Conservation (phyloP, 1,140 invertebrate genomes). For the Lordiphosa collinella region DNA sequence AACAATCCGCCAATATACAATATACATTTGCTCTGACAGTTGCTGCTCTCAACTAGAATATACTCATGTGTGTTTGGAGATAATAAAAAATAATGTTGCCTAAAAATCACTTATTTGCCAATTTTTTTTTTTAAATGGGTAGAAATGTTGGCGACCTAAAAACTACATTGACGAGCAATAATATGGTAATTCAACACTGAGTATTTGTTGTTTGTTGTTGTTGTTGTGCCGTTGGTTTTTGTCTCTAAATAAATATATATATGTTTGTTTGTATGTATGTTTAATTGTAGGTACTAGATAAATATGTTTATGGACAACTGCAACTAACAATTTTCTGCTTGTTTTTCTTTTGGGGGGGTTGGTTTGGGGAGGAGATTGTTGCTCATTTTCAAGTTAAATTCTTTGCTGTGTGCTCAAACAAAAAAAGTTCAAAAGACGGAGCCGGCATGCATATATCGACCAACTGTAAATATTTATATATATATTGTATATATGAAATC, state of each 20-base stretch:
- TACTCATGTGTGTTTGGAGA: constrained; percentile 51
- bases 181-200: constrained; percentile 27
- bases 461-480: constrained; percentile 79
- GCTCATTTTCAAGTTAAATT: constrained; percentile 34
- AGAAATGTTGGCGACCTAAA: constrained; percentile 49
- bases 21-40: constrained; percentile 36
- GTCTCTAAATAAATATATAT: constrained; percentile 52
- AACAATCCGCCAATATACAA: constrained; percentile 14
- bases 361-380: background rate
- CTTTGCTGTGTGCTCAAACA: constrained; percentile 48
- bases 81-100: constrained; percentile 24
- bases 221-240: constrained; percentile 51
- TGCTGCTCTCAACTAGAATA: constrained; percentile 68
- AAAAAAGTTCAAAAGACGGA: constrained; percentile 80
- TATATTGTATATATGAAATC: constrained; percentile 46
- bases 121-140: constrained; percentile 28
- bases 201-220: constrained; percentile 40
- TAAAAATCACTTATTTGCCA: constrained; percentile 70
- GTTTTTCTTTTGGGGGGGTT: constrained; percentile 18
- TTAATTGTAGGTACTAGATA: constrained; percentile 31
- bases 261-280: constrained; percentile 34
- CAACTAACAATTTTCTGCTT: constrained; percentile 49
- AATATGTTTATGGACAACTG: constrained; percentile 29
- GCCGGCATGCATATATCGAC: constrained; percentile 80
- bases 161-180: constrained; percentile 55